Percentiles rank a stretch among this genome's conserved stretches.
phyloP scores from a whole-genome alignment of 2,797 vertebrate species.

The Urocyon cinereoargenteus region DNA sequence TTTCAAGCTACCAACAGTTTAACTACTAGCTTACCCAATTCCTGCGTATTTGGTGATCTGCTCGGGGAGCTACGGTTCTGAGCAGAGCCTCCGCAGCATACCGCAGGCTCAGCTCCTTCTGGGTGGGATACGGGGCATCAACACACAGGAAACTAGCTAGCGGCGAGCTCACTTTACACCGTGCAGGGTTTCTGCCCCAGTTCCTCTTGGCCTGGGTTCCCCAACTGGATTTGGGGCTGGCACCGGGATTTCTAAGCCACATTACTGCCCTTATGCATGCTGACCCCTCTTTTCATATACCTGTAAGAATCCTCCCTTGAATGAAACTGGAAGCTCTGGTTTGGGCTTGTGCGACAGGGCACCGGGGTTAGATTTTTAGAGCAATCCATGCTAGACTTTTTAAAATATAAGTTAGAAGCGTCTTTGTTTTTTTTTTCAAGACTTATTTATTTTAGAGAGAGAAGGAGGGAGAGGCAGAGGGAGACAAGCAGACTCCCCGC shows the following conservation, averaged over 20 bases:
- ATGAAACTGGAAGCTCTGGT: background rate
- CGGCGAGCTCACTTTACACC: accelerated
- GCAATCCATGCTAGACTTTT: background rate
- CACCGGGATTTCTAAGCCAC: accelerated
- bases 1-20: background rate
- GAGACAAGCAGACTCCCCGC: background rate
- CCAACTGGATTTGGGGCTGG: background rate
- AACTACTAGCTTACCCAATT: background rate
- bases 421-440: background rate
- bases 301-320: background rate
- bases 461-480: background rate
- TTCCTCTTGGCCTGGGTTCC: background rate
- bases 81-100: accelerated
- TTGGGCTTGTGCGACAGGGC: background rate
- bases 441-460: background rate
- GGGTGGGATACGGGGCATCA: accelerated
- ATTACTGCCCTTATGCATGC: background rate
- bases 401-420: background rate
- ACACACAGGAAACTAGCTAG: background rate
- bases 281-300: accelerated
- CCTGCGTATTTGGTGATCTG: background rate
- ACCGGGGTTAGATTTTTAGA: background rate
- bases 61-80: accelerated
- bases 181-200: no score
- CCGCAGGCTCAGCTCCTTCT: background rate